Conservation (phyloP, 2,888 invertebrate species). For the Dolichopus griseipennis region DNA sequence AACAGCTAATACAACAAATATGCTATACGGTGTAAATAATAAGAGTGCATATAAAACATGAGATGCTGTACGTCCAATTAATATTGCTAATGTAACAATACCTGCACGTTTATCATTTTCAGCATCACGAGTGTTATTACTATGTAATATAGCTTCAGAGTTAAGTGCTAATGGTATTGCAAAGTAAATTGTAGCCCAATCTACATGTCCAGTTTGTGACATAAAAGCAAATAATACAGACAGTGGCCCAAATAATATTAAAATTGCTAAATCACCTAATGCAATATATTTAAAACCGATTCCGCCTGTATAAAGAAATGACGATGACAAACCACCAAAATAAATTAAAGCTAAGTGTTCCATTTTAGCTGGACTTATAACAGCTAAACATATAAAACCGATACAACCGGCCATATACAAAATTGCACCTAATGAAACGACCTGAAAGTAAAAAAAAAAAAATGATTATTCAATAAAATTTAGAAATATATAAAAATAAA, state of each 20-base stretch:
- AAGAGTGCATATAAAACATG: slow-evolving; percentile 84
- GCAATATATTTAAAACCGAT: slow-evolving; percentile 94
- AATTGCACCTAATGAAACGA: slow-evolving; percentile 80
- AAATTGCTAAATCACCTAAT: slow-evolving; percentile 81
- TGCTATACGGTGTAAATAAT: slow-evolving; percentile 82
- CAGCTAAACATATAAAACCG: slow-evolving; percentile 66
- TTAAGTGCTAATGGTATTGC: slow-evolving; percentile 89
- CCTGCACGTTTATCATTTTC: slow-evolving; percentile 82
- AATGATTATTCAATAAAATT: too few relatives aligned
- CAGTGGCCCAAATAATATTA: slow-evolving; percentile 89
- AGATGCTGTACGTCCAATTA: slow-evolving; percentile 84
- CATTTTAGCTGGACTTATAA: slow-evolving; percentile 83
- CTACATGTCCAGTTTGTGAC: slow-evolving; percentile 84
- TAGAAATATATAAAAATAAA: neutral
- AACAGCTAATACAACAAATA: slow-evolving; percentile 75
- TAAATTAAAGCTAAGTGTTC: slow-evolving; percentile 90
- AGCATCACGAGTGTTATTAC: slow-evolving; percentile 88
- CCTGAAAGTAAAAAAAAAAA: slow-evolving; percentile 43
- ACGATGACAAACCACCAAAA: slow-evolving; percentile 89
- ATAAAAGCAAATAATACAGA: slow-evolving; percentile 89
- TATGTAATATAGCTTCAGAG: slow-evolving; percentile 90
- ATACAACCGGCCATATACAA: slow-evolving; percentile 79
- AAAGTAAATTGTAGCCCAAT: slow-evolving; percentile 85
- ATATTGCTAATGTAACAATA: slow-evolving; percentile 89
- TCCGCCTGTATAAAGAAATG: slow-evolving; percentile 94